phyloP scores from a whole-genome alignment of 2,113 vertebrate species.

The Lamprotornis superbus region DNA sequence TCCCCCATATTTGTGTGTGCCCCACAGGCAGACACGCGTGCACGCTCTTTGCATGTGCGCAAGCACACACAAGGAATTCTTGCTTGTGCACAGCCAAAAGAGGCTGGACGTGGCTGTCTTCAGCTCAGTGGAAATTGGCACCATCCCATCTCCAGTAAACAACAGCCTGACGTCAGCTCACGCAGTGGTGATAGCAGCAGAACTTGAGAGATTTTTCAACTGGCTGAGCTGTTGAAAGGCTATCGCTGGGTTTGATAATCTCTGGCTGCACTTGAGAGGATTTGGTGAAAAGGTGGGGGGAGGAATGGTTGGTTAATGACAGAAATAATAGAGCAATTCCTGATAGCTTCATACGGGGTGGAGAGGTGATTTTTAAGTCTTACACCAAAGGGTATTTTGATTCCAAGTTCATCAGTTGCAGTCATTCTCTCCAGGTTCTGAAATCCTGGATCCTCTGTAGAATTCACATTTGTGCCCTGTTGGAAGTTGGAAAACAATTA shows the following conservation, averaged over 20 bases:
- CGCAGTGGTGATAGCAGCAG: slow-evolving; percentile 19
- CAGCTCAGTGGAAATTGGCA: slow-evolving; percentile 73
- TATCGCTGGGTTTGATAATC: slow-evolving; percentile 64
- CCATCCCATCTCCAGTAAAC: slow-evolving; percentile 70
- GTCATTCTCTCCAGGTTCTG: neutral
- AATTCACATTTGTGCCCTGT: neutral
- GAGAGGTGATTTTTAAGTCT: neutral
- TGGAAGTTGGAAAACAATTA: neutral
- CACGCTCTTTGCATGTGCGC: neutral
- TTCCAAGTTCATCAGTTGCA: neutral
- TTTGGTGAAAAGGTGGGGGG: neutral
- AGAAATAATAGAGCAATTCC: slow-evolving; percentile 56
- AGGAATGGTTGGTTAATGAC: slow-evolving; percentile 49
- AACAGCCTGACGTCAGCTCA: slow-evolving; percentile 69
- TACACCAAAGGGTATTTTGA: neutral
- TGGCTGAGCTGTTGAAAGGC: slow-evolving; percentile 62
- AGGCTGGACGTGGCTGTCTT: slow-evolving; percentile 61
- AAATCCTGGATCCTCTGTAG: neutral
- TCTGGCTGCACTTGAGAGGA: slow-evolving; percentile 62
- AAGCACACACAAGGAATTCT: slow-evolving; percentile 48
- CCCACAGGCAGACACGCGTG: neutral
- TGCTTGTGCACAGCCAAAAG: slow-evolving; percentile 28
- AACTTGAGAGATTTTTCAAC: slow-evolving; percentile 60
- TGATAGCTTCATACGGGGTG: slow-evolving; percentile 21
- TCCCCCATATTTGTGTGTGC: neutral